Percentiles rank a stretch among this genome's conserved stretches.
Conservation (phyloP, 1,140 invertebrate species). For the Drosophila mayri region DNA sequence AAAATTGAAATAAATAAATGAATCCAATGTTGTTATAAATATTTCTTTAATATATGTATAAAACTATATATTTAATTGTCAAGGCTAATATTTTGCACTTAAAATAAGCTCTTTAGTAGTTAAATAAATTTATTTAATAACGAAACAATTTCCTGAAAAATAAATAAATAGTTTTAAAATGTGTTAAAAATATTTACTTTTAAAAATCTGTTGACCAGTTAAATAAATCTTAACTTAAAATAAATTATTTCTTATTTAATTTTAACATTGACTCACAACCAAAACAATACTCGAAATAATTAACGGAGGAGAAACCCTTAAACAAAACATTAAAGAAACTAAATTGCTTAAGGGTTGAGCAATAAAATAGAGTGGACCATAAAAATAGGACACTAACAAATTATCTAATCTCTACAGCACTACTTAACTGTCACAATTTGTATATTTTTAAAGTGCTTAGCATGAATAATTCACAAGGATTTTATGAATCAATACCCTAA, state of each 20-base stretch:
- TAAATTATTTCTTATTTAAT: not conserved
- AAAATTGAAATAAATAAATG: no score
- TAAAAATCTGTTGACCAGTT: no score
- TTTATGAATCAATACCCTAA: not conserved
- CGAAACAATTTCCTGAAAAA: not conserved
- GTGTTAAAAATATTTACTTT: no score
- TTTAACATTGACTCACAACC: no score
- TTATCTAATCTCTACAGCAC: not conserved
- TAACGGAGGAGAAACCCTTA: not conserved
- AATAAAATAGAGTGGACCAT: slow-evolving; percentile 9
- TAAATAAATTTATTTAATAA: not conserved
- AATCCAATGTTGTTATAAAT: no score
- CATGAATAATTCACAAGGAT: not conserved
- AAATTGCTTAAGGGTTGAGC: not conserved
- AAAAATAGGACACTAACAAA: not conserved
- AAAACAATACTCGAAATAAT: not conserved
- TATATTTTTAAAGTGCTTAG: not conserved
- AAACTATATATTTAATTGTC: not conserved
- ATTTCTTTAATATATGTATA: no score
- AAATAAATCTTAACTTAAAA: not conserved
- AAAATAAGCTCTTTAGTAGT: no score
- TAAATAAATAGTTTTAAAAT: not conserved
- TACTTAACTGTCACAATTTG: not conserved
- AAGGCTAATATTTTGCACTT: no score
- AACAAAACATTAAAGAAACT: not conserved